phyloP scores from a whole-genome alignment of 2,113 vertebrate genomes.

The Platycercus adscitus region DNA sequence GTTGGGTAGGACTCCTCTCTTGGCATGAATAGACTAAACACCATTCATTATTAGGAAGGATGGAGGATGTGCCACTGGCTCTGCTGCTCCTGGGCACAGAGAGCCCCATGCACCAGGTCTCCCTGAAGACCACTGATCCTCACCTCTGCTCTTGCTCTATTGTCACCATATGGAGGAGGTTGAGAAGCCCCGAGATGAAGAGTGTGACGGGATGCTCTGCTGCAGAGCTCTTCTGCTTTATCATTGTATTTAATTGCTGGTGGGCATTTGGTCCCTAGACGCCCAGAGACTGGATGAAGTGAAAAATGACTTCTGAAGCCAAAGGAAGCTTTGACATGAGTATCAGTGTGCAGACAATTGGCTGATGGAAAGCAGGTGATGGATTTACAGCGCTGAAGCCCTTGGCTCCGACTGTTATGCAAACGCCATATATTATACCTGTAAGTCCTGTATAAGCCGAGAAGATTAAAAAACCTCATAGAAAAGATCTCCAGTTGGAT shows the following conservation, averaged over 20 bases:
- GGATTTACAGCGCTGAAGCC: slow-evolving; percentile 1
- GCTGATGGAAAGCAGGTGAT: not conserved
- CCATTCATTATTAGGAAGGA: not conserved
- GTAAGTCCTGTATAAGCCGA: not conserved
- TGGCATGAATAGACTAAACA: not conserved
- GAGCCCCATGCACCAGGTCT: not conserved
- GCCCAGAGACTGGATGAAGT: not conserved
- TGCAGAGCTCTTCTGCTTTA: not conserved
- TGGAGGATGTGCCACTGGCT: not conserved
- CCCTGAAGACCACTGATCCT: fast-evolving
- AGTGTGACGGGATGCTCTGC: not conserved
- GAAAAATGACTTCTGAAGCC: not conserved
- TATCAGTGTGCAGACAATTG: not conserved
- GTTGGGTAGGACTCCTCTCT: not conserved
- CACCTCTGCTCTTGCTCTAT: not conserved
- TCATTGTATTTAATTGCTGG: not conserved
- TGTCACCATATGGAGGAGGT: not conserved
- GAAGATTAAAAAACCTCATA: slow-evolving; percentile 40
- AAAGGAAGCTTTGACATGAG: not conserved
- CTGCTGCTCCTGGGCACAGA: not conserved
- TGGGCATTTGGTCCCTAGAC: not conserved
- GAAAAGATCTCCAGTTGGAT: not conserved
- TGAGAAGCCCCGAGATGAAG: not conserved
- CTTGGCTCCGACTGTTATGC: not conserved
- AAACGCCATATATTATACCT: slow-evolving; percentile 2